phyloP scores from a whole-genome alignment of 1,140 invertebrate species.

The Drosophila virilis region DNA sequence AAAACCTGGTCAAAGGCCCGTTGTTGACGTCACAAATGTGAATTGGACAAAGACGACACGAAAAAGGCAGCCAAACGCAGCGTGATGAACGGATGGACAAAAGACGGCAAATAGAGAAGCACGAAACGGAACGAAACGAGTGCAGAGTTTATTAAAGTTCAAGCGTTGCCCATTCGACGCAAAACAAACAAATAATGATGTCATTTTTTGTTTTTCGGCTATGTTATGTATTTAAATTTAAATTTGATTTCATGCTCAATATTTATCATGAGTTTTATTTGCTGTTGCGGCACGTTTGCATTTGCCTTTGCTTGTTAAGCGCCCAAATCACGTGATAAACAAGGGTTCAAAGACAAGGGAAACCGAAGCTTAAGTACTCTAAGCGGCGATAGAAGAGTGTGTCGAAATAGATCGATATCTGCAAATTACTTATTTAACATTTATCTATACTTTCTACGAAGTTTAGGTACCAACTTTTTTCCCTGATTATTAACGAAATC shows the following conservation, averaged over 20 bases:
- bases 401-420: no score
- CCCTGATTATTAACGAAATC: no score
- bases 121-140: constrained; percentile 29
- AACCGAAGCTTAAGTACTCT: constrained; percentile 11
- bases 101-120: constrained; percentile 16
- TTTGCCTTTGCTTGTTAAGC: neutral
- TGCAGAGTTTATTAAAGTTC: constrained; percentile 80
- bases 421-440: no score
- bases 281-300: constrained; percentile 33
- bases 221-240: constrained; percentile 1
- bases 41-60: constrained; percentile 7
- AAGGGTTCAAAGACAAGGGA: constrained; percentile 11
- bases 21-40: constrained; percentile 31
- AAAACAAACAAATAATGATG: constrained; percentile 60
- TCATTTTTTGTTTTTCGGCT: constrained; percentile 48
- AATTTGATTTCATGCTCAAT: constrained; percentile 25
- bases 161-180: constrained; percentile 22
- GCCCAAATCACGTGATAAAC: constrained; percentile 39
- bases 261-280: constrained; percentile 18
- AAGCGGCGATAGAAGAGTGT: neutral
- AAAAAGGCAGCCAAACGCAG: constrained; percentile 21
- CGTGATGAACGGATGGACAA: constrained; percentile 21
- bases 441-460: neutral
- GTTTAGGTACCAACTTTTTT: neutral
- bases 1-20: constrained; percentile 5